Percentiles rank a stretch among this genome's conserved stretches.
phyloP scores from a whole-genome alignment of 1,140 invertebrate genomes.

The Brachionus manjavacas region DNA sequence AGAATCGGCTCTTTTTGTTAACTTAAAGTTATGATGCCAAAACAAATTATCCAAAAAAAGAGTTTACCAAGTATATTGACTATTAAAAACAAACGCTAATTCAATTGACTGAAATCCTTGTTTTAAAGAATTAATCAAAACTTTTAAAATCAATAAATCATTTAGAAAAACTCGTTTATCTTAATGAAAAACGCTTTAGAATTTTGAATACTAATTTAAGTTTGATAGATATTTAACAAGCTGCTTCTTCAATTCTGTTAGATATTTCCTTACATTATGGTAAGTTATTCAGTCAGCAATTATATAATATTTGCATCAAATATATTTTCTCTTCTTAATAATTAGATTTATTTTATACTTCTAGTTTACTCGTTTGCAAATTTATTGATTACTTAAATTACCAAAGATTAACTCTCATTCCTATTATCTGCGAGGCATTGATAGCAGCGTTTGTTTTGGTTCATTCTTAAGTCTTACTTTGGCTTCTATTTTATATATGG shows the following conservation, averaged over 20 bases:
- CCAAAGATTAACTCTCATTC: neutral
- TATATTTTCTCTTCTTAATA: neutral
- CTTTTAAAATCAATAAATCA: neutral
- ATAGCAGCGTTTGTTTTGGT: neutral
- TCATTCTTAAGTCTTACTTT: neutral
- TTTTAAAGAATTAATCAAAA: neutral
- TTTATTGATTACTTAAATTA: neutral
- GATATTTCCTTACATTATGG: neutral
- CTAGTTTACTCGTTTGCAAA: conserved; percentile 4
- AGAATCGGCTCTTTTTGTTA: neutral
- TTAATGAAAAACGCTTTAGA: neutral
- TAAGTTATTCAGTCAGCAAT: neutral
- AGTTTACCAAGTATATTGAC: neutral
- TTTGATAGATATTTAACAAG: neutral
- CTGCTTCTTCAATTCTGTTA: neutral
- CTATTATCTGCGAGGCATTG: neutral
- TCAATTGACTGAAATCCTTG: neutral
- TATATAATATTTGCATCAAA: neutral
- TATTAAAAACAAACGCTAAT: neutral
- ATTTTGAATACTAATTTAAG: neutral
- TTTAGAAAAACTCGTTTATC: neutral
- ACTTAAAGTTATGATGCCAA: neutral
- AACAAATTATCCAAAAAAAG: neutral
- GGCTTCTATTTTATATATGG: neutral
- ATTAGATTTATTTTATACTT: neutral